phyloP scores from a whole-genome alignment of 2,888 invertebrate genomes.

The Crematogaster levior region DNA sequence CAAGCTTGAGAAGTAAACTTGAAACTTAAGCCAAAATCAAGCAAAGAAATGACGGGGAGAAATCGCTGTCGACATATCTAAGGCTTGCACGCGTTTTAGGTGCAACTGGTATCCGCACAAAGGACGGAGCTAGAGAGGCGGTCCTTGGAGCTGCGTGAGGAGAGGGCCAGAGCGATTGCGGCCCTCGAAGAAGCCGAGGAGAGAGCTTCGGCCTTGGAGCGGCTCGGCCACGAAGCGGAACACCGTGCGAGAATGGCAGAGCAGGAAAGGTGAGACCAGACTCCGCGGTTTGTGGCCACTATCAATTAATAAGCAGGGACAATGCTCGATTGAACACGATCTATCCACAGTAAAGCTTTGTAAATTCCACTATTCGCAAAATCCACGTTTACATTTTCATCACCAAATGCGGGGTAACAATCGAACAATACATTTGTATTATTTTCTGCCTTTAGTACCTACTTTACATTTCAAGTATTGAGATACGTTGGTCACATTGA shows the following conservation, averaged over 20 bases:
- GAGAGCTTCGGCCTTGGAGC: conserved; percentile 94
- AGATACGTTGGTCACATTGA: neutral
- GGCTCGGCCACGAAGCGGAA: conserved; percentile 87
- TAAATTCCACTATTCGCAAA: neutral
- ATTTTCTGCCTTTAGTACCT: neutral
- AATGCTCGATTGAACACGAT: conserved; percentile 18
- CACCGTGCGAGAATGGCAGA: conserved; percentile 83
- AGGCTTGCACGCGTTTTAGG: conserved; percentile 84
- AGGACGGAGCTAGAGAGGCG: conserved; percentile 94
- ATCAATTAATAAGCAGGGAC: neutral
- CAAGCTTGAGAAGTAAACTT: neutral
- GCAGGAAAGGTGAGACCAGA: conserved; percentile 86
- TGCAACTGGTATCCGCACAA: conserved; percentile 93
- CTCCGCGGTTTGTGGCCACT: neutral
- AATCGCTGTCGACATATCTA: neutral
- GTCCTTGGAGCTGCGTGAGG: conserved; percentile 91
- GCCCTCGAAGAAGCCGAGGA: conserved; percentile 96
- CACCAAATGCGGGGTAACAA: neutral
- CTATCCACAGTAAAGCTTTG: neutral
- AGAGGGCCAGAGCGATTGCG: conserved; percentile 92
- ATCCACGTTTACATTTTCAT: neutral
- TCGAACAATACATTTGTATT: neutral
- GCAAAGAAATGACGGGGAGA: neutral
- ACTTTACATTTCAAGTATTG: neutral
- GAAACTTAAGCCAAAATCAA: neutral